A percentile compares a stretch with the other conserved stretches of the same genome.
phyloP scores from a whole-genome alignment of 1,140 invertebrate genomes.

The Augochlora pura region DNA sequence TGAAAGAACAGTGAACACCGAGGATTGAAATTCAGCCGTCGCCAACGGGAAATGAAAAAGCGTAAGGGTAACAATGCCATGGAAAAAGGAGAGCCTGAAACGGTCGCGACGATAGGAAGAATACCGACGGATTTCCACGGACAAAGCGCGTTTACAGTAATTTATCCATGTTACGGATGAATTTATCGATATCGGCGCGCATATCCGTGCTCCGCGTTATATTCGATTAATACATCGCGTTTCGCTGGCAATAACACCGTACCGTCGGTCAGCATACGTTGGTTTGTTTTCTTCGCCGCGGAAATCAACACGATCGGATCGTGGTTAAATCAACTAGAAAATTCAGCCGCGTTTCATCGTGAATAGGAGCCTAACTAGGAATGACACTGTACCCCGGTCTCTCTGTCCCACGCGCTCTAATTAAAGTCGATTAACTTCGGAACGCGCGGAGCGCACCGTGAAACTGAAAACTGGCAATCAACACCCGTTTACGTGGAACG shows the following conservation, averaged over 20 bases:
- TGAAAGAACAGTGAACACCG: neutral
- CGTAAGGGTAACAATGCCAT: neutral
- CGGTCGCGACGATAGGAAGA: neutral
- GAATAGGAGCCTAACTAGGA: constrained; percentile 58
- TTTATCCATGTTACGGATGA: neutral
- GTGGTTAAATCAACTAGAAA: constrained; percentile 5
- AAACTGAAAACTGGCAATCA: constrained; percentile 60
- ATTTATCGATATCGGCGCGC: neutral
- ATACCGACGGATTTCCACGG: neutral
- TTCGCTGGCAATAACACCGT: neutral
- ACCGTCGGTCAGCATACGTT: too few relatives aligned
- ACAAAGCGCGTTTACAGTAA: neutral
- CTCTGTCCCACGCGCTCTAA: constrained; percentile 35
- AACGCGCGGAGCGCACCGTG: constrained; percentile 24
- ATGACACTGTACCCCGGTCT: constrained; percentile 8
- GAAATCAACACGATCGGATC: neutral
- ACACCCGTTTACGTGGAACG: neutral
- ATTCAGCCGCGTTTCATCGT: constrained; percentile 37
- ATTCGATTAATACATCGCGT: neutral
- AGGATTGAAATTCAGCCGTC: neutral
- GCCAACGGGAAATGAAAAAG: neutral
- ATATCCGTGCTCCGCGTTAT: neutral
- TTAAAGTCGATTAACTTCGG: constrained; percentile 55
- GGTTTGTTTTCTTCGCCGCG: neutral
- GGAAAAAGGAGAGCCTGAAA: neutral